Conservation (phyloP, 2,797 vertebrate species). For the Botia kubotai region DNA sequence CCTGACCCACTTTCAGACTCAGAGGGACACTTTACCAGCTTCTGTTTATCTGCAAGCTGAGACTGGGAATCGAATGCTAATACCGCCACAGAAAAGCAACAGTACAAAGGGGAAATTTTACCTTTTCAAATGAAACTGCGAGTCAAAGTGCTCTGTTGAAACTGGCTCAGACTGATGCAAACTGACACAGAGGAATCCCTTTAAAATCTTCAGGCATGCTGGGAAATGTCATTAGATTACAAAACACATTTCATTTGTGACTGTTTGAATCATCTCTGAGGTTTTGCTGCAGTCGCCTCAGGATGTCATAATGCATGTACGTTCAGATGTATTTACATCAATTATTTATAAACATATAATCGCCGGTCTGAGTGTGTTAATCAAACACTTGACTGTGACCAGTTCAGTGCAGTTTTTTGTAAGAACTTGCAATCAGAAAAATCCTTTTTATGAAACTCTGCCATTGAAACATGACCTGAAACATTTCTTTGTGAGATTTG, state of each 20-base stretch:
- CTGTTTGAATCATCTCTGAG: too few relatives aligned
- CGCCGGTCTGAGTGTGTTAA: not conserved
- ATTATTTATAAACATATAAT: not conserved
- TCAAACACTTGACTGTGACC: not conserved
- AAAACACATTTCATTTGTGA: not conserved
- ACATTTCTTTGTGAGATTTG: too few relatives aligned
- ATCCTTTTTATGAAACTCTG: not conserved
- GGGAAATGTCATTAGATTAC: not conserved
- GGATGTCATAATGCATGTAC: too few relatives aligned
- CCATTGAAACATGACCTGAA: too few relatives aligned
- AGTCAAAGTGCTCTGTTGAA: too few relatives aligned
- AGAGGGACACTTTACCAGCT: not conserved
- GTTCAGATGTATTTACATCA: too few relatives aligned
- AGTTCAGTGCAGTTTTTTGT: not conserved
- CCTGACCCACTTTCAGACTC: not conserved
- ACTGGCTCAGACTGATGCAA: not conserved
- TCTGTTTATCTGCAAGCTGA: not conserved
- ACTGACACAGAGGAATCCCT: not conserved
- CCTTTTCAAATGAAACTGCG: not conserved
- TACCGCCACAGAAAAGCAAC: not conserved
- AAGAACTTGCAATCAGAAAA: slow-evolving; percentile 2
- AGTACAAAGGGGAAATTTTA: not conserved
- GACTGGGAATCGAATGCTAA: not conserved
- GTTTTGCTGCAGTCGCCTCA: not conserved
- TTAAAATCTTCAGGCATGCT: not conserved